Percentiles rank a stretch among this genome's conserved stretches.
These are phyloP conservation scores for Gymnarchus niloticus DNA, from an alignment of 2,113 vertebrate species.

Conservation along the genomic window DNA sequence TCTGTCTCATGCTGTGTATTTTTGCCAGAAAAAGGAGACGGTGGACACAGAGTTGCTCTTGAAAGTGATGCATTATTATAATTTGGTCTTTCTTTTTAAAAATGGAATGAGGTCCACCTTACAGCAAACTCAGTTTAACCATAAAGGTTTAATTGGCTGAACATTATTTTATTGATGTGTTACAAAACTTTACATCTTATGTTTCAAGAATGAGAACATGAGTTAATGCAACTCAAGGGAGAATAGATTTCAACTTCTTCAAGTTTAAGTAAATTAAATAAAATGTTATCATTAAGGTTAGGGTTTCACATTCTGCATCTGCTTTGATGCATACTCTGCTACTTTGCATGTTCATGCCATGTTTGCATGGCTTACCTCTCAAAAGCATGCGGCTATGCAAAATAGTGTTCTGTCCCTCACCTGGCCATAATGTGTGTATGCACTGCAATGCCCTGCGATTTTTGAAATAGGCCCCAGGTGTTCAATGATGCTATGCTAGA, in stretches of 20 bases:
- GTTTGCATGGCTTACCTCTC: background rate
- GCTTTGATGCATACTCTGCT: too few species aligned
- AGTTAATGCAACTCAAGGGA: too few species aligned
- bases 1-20: background rate
- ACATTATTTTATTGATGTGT: background rate
- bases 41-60: background rate
- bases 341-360: background rate
- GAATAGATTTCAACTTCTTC: too few species aligned
- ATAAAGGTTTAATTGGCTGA: background rate
- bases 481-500: background rate
- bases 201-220: background rate
- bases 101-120: background rate
- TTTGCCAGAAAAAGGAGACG: background rate
- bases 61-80: too few species aligned
- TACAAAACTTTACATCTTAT: too few species aligned
- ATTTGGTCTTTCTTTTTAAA: background rate
- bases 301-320: too few species aligned
- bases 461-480: background rate
- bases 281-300: too few species aligned
- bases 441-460: background rate
- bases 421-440: background rate
- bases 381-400: background rate
- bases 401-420: background rate
- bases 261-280: too few species aligned
- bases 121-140: background rate